phyloP scores from a whole-genome alignment of 1,140 invertebrate species.

The Probaryconus sp. region DNA sequence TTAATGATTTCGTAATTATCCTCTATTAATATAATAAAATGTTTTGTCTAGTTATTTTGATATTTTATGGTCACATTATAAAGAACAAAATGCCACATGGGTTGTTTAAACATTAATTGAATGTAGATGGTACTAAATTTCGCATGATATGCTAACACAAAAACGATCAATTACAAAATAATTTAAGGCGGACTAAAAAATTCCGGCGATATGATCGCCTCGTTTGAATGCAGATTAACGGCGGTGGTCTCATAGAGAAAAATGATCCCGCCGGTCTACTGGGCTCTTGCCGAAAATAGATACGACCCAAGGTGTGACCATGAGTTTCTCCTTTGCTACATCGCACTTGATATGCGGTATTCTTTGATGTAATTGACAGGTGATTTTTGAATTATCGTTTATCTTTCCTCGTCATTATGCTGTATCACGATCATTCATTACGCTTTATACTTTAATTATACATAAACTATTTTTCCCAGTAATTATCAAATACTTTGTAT shows the following conservation, averaged over 20 bases:
- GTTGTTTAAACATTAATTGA: no score
- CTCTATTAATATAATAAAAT: no score
- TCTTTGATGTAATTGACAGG: conserved; percentile 58
- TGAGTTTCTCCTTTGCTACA: conserved; percentile 43
- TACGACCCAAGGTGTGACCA: conserved; percentile 42
- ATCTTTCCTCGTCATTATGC: conserved; percentile 6
- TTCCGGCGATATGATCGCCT: conserved; percentile 28
- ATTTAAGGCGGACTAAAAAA: conserved; percentile 20
- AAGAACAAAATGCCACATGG: no score
- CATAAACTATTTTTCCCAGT: conserved; percentile 14
- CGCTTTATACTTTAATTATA: conserved; percentile 14
- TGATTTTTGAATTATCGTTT: conserved; percentile 40
- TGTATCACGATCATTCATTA: conserved; percentile 33
- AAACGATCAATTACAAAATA: conserved; percentile 27
- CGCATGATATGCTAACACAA: conserved; percentile 5
- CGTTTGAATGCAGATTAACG: conserved; percentile 43
- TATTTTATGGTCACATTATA: no score
- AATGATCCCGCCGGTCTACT: conserved; percentile 56
- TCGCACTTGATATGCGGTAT: conserved; percentile 37
- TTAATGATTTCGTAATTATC: no score
- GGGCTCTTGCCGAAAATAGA: conserved; percentile 63
- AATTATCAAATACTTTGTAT: neutral
- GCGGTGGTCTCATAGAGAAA: conserved; percentile 56
- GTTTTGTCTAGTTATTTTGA: no score
- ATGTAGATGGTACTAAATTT: no score